These are phyloP conservation scores for Hyles vespertilio DNA, from an alignment of 1,140 invertebrate species.

Conservation along the genomic window DNA sequence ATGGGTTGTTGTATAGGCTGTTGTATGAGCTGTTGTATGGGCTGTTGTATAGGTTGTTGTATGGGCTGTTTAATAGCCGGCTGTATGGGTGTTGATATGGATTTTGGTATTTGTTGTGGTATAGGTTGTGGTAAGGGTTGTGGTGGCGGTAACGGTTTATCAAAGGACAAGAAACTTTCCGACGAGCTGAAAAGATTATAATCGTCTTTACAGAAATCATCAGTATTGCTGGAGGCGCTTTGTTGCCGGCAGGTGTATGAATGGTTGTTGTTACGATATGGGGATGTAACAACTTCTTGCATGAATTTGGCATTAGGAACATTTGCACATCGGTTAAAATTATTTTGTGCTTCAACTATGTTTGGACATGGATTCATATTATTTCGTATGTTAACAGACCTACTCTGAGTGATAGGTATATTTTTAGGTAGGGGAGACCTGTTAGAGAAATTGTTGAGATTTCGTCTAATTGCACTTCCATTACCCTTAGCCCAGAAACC, in stretches of 20 bases:
- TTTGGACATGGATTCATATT: not conserved
- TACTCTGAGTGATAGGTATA: not conserved
- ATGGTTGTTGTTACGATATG: not conserved
- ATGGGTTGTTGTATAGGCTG: constrained; percentile 5
- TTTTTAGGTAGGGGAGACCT: not conserved
- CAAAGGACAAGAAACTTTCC: constrained; percentile 41
- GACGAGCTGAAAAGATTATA: constrained; percentile 29
- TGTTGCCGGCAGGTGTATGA: not conserved
- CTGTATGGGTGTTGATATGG: no score
- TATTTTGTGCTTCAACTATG: not conserved
- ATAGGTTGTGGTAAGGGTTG: constrained; percentile 9
- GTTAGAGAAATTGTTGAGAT: not conserved
- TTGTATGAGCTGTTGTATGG: constrained; percentile 13
- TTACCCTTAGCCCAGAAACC: constrained; percentile 68
- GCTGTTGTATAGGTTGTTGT: constrained; percentile 6
- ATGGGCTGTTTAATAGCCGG: not conserved
- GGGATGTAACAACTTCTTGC: not conserved
- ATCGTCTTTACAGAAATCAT: constrained; percentile 49
- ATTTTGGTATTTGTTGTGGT: no score
- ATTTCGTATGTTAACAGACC: no score
- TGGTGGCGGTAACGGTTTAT: constrained; percentile 26
- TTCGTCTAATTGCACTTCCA: constrained; percentile 30
- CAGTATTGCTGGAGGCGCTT: constrained; percentile 12
- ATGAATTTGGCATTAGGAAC: not conserved
- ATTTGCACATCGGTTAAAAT: not conserved